These are phyloP conservation scores for Chironomus striatipennis DNA, from an alignment of 1,140 invertebrate genomes.

Conservation along the genomic window DNA sequence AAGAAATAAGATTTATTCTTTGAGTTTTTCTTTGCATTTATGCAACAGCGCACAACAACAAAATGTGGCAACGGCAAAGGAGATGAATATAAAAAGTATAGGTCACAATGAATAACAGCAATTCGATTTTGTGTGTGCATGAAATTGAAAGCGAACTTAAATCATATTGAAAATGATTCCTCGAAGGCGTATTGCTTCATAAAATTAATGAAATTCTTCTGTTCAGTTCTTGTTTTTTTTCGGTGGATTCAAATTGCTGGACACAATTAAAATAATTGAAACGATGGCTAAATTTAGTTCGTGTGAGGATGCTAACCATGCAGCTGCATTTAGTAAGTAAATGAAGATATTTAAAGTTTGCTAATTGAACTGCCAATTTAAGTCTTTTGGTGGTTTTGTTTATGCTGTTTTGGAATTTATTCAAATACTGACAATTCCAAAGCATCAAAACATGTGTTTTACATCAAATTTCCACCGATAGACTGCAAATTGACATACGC, in stretches of 20 bases:
- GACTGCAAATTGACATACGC: no score
- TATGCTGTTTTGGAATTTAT: no score
- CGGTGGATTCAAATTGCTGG: background rate
- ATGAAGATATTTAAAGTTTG: background rate
- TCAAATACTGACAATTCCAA: no score
- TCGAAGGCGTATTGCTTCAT: background rate
- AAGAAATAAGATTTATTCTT: no score
- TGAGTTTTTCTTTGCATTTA: no score
- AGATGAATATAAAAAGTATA: background rate
- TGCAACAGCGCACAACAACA: no score
- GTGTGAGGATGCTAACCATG: no score
- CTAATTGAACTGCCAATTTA: background rate
- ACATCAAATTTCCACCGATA: no score
- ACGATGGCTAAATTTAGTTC: background rate
- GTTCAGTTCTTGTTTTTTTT: background rate
- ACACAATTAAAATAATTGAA: conserved; percentile 15
- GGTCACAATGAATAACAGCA: background rate
- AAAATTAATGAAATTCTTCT: no score
- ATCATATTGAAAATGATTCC: conserved; percentile 14
- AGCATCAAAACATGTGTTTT: no score
- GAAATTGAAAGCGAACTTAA: conserved; percentile 7
- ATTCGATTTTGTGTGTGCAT: conserved; percentile 6
- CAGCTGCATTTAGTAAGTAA: background rate
- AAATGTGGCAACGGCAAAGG: no score
- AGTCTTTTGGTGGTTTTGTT: no score